A percentile compares a stretch with the other conserved stretches of the same genome.
Evolutionary conservation across 1,140 invertebrate genomes (phyloP).

Genomic region (Brachionus sp.): DNA sequence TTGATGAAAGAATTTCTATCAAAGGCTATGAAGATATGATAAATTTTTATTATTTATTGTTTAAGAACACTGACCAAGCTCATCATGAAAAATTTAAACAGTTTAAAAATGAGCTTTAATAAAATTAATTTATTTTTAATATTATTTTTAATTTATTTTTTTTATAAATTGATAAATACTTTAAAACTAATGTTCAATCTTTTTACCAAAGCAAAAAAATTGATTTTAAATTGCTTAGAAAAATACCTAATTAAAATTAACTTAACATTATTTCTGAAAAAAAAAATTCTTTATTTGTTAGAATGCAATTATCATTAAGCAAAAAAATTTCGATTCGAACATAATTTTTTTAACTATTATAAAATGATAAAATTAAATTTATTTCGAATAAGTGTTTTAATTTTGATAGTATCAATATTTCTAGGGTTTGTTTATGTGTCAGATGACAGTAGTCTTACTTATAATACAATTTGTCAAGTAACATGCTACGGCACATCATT

Average conservation of each 20-base stretch:
- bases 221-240: no score
- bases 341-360: no score
- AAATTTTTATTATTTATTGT: constrained; percentile 64
- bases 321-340: no score
- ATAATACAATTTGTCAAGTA: neutral
- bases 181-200: no score
- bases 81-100: neutral
- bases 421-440: neutral
- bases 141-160: no score
- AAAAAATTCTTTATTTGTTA: neutral
- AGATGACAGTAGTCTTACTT: neutral
- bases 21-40: constrained; percentile 60
- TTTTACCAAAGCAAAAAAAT: no score
- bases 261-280: neutral
- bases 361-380: neutral
- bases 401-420: neutral
- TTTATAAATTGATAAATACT: no score
- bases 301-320: neutral
- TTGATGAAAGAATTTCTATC: constrained; percentile 63
- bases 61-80: constrained; percentile 60
- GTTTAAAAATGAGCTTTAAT: neutral
- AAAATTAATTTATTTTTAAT: no score
- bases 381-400: neutral
- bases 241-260: neutral
- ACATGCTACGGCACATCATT: neutral